A percentile compares a stretch with the other conserved stretches of the same genome.
Conservation (phyloP, 2,797 vertebrate species). For the Euthynnus affinis region DNA sequence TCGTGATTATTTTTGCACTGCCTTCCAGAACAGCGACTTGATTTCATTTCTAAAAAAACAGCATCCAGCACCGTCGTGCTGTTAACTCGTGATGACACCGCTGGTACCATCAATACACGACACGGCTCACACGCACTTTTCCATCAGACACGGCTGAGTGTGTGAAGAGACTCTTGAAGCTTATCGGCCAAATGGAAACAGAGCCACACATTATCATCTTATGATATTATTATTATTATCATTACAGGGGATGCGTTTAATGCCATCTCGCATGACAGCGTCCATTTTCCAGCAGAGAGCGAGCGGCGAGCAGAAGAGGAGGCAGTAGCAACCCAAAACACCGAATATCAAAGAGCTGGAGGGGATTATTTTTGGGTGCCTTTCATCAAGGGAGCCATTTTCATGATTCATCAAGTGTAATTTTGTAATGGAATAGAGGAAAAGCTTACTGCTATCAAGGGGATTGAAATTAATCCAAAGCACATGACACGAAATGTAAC, state of each 20-base stretch:
- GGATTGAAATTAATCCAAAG: slow-evolving; percentile 40
- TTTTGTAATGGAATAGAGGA: slow-evolving; percentile 37
- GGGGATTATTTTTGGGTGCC: slow-evolving; percentile 52
- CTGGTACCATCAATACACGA: not conserved
- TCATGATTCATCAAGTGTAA: slow-evolving; percentile 54
- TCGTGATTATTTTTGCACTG: slow-evolving; percentile 17
- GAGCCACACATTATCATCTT: slow-evolving; percentile 43
- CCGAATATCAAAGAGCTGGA: slow-evolving; percentile 46
- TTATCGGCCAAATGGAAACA: slow-evolving; percentile 51
- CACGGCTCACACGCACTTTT: slow-evolving; percentile 46
- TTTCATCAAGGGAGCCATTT: slow-evolving; percentile 55
- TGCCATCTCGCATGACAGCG: slow-evolving; percentile 37
- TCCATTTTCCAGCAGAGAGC: slow-evolving; percentile 43
- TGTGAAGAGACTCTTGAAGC: slow-evolving; percentile 41
- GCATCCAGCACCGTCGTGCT: slow-evolving; percentile 3
- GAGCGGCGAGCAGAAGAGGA: slow-evolving; percentile 26
- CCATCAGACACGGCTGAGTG: slow-evolving; percentile 58
- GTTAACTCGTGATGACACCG: slow-evolving; percentile 18
- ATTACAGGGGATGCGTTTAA: slow-evolving; percentile 54
- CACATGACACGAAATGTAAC: slow-evolving; percentile 6
- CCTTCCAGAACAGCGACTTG: slow-evolving; percentile 38
- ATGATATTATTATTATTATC: slow-evolving; percentile 54
- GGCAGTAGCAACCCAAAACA: slow-evolving; percentile 45
- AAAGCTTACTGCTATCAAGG: slow-evolving; percentile 24
- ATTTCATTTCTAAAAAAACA: slow-evolving; percentile 50